Evolutionary conservation across 1,140 invertebrate genomes (phyloP).

Genomic region (Macrostomum lignano): DNA sequence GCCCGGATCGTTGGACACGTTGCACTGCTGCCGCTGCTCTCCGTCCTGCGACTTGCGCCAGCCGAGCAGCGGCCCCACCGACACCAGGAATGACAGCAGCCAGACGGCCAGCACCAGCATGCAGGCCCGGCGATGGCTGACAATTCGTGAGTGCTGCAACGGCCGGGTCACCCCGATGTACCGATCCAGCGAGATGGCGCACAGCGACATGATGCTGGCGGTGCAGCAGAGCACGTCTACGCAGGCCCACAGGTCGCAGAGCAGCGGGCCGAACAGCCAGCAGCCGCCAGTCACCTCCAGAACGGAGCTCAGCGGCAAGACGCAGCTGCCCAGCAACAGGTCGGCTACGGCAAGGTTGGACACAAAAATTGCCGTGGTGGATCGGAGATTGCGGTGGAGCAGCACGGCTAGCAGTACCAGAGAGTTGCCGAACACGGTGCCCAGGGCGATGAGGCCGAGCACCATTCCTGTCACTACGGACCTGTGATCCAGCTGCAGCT

Average conservation of each 20-base stretch:
- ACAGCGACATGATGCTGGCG: conserved; percentile 81
- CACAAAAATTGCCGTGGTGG: neutral
- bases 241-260: conserved; percentile 33
- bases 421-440: conserved; percentile 10
- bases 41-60: neutral
- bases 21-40: too few relatives aligned
- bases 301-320: conserved; percentile 37
- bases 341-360: conserved; percentile 13
- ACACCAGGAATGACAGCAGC: neutral
- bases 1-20: conserved; percentile 25
- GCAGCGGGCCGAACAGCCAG: conserved; percentile 20
- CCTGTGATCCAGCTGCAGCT: too few relatives aligned
- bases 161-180: conserved; percentile 30
- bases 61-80: neutral
- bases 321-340: conserved; percentile 27
- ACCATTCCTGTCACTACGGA: too few relatives aligned
- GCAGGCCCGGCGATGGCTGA: neutral
- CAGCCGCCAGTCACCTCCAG: conserved; percentile 20
- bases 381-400: too few relatives aligned
- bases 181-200: conserved; percentile 72
- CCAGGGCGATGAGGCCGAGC: neutral
- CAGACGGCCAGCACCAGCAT: neutral
- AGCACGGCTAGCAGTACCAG: conserved; percentile 13
- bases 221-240: conserved; percentile 82
- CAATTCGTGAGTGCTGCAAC: conserved; percentile 8